Evolutionary conservation across 2,797 vertebrate genomes (phyloP).

Genomic region (Gallinago stenura): DNA sequence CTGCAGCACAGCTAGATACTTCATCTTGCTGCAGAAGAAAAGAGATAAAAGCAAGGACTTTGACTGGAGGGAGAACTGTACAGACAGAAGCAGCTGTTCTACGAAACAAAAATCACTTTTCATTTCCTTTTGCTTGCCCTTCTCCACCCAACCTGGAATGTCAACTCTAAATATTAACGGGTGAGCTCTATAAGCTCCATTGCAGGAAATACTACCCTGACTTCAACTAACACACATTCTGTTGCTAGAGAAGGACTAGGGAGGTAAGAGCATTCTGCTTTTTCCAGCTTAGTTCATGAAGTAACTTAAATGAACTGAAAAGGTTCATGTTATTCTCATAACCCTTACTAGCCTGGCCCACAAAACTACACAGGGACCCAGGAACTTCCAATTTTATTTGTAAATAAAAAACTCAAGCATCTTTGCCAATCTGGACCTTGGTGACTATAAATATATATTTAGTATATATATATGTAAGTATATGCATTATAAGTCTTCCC

Average conservation of each 20-base stretch:
- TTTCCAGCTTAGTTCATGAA: not conserved
- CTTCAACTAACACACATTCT: not conserved
- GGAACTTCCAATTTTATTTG: not conserved
- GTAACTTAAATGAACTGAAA: not conserved
- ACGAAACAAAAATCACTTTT: constrained; percentile 42
- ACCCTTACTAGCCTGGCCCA: accelerated
- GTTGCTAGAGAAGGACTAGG: not conserved
- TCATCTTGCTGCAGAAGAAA: not conserved
- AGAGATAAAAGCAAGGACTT: constrained; percentile 42
- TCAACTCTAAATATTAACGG: not conserved
- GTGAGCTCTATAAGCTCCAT: not conserved
- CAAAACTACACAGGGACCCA: not conserved
- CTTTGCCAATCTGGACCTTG: not conserved
- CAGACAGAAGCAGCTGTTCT: constrained; percentile 54
- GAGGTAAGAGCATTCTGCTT: not conserved
- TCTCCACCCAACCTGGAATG: not conserved
- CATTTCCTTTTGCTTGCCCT: constrained; percentile 35
- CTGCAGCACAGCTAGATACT: not conserved
- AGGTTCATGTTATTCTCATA: not conserved
- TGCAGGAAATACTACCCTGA: not conserved
- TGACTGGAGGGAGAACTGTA: not conserved
- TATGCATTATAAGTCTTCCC: not conserved
- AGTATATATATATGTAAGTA: too few species aligned
- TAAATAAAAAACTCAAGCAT: not conserved
- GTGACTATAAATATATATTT: accelerated